Conservation (phyloP, 2,797 vertebrate genomes). For the Danio jaintianensis region DNA sequence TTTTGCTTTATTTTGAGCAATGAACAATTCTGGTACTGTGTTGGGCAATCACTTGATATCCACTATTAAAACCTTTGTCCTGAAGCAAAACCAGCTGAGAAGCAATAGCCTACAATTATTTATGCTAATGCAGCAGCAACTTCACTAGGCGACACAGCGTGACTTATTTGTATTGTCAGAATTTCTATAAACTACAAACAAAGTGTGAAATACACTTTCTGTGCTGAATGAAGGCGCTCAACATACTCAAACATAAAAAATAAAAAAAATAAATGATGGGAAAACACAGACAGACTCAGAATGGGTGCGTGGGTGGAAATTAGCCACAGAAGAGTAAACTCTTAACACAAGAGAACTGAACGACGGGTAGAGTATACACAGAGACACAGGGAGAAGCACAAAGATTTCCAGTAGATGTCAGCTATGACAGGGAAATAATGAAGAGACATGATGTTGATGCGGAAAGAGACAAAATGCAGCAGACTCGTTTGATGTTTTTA, state of each 20-base stretch:
- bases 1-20: not conserved
- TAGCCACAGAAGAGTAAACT: conserved; percentile 67
- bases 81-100: conserved; percentile 8
- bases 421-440: conserved; percentile 49
- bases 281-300: conserved; percentile 57
- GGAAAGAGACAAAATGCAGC: conserved; percentile 44
- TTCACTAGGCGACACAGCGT: conserved; percentile 6
- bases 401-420: conserved; percentile 42
- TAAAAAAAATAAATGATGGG: not conserved
- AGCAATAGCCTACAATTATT: conserved; percentile 7
- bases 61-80: not conserved
- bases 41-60: not conserved
- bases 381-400: conserved; percentile 36
- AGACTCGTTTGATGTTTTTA: conserved; percentile 44
- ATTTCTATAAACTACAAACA: conserved; percentile 25
- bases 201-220: conserved; percentile 26
- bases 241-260: conserved; percentile 27
- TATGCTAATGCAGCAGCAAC: conserved; percentile 1
- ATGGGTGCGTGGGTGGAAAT: conserved; percentile 69
- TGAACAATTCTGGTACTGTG: not conserved
- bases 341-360: conserved; percentile 56
- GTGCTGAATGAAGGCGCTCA: conserved; percentile 43
- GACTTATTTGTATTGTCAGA: conserved; percentile 7
- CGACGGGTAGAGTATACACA: conserved; percentile 53
- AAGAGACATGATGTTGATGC: conserved; percentile 48